phyloP scores from a whole-genome alignment of 2,113 vertebrate genomes.

The Dipodomys spectabilis region DNA sequence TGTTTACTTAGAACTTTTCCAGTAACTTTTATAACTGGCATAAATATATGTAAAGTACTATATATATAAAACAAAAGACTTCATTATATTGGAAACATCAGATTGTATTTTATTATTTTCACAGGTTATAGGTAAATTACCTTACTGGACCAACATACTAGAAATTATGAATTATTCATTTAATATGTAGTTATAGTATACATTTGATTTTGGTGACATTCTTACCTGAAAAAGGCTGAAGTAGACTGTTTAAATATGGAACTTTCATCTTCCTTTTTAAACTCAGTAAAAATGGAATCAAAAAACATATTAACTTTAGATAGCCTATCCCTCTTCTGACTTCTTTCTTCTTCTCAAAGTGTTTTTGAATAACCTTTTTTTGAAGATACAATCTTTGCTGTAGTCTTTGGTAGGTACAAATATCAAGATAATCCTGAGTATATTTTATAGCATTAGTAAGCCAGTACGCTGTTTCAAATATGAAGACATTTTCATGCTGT shows the following conservation, averaged over 20 bases:
- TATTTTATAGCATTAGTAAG: constrained; percentile 81
- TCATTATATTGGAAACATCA: constrained; percentile 38
- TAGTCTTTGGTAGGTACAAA: constrained; percentile 83
- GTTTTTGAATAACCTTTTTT: constrained; percentile 83
- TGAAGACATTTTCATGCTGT: constrained; percentile 86
- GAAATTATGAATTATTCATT: background rate
- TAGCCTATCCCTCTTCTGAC: constrained; percentile 82
- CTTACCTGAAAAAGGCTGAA: constrained; percentile 86
- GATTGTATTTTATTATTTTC: constrained; percentile 33
- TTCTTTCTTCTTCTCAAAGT: constrained; percentile 83
- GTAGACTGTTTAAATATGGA: constrained; percentile 82
- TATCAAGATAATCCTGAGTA: constrained; percentile 83
- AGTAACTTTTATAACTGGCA: background rate
- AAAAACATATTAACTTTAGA: constrained; percentile 85
- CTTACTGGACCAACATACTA: background rate
- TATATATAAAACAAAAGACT: background rate
- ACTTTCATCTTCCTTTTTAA: constrained; percentile 87
- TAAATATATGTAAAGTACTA: background rate
- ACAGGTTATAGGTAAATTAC: background rate
- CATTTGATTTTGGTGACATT: background rate
- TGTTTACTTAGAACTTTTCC: background rate
- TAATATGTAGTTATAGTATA: background rate
- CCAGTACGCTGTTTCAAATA: constrained; percentile 82
- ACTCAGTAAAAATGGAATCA: constrained; percentile 84
- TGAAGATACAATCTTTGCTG: constrained; percentile 86